A percentile compares a stretch with the other conserved stretches of the same genome.
These are phyloP conservation scores for Heliopora coerulea DNA, from an alignment of 92 coral and sea anemone species.

Conservation along the genomic window DNA sequence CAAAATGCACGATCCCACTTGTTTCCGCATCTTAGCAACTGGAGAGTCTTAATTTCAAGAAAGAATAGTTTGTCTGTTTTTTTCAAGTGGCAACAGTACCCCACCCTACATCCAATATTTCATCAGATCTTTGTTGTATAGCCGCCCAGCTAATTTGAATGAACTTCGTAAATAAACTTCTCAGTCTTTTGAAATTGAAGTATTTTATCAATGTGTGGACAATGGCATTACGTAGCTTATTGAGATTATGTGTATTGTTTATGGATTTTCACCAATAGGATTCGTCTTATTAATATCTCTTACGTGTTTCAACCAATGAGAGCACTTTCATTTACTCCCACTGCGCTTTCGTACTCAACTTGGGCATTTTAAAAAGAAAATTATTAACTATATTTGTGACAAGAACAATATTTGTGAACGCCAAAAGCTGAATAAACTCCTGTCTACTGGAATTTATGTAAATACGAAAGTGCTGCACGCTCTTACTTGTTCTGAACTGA, in stretches of 20 bases:
- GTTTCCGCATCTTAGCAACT: too few relatives aligned
- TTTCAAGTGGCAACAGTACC: too few relatives aligned
- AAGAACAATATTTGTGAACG: background rate
- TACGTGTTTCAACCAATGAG: background rate
- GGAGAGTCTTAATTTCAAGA: too few relatives aligned
- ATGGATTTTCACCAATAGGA: slow-evolving; percentile 12
- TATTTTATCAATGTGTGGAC: background rate
- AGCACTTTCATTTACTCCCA: background rate
- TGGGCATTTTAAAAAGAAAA: background rate
- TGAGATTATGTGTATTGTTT: background rate
- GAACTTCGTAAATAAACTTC: background rate
- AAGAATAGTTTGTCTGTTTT: too few relatives aligned
- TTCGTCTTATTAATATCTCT: too few relatives aligned
- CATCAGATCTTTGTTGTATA: background rate
- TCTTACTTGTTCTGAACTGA: background rate
- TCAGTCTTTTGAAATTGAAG: background rate
- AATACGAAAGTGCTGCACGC: background rate
- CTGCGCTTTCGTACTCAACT: background rate
- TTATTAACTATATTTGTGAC: background rate
- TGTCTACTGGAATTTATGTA: slow-evolving; percentile 18
- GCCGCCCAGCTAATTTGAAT: slow-evolving; percentile 19
- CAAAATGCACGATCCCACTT: too few relatives aligned
- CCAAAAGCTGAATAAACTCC: slow-evolving; percentile 7
- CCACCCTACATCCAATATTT: too few relatives aligned
- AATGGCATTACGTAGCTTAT: too few relatives aligned